Percentiles rank a stretch among this genome's conserved stretches.
Evolutionary conservation across 1,140 invertebrate species (phyloP).

Genomic region (Coelopa frigida): DNA sequence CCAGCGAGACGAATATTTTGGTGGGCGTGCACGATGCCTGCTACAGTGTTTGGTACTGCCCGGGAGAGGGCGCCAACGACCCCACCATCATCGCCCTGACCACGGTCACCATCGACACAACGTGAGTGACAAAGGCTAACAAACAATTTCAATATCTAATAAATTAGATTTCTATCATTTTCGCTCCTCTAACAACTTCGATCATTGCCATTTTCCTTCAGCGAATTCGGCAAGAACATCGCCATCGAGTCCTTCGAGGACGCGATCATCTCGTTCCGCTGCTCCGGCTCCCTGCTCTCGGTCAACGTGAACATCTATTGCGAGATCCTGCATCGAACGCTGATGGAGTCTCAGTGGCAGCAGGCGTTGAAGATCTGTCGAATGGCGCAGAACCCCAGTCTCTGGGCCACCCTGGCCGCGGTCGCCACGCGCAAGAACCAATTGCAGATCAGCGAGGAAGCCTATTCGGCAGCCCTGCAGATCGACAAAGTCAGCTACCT

Average conservation of each 20-base stretch:
- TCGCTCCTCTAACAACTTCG: not conserved
- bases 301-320: constrained; percentile 36
- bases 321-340: constrained; percentile 34
- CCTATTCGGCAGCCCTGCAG: constrained; percentile 83
- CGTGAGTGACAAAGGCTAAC: constrained; percentile 52
- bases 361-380: constrained; percentile 37
- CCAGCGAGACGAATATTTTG: constrained; percentile 74
- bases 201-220: constrained; percentile 15
- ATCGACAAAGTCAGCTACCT: constrained; percentile 86
- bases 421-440: constrained; percentile 71
- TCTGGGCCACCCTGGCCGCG: constrained; percentile 84
- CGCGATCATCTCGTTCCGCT: constrained; percentile 45
- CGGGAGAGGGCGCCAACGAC: constrained; percentile 67
- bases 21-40: constrained; percentile 74
- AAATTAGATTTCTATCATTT: no score
- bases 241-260: constrained; percentile 72
- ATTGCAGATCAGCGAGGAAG: constrained; percentile 77
- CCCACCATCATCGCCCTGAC: constrained; percentile 54
- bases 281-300: constrained; percentile 31
- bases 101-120: constrained; percentile 46
- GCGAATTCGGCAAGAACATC: constrained; percentile 57
- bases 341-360: constrained; percentile 38
- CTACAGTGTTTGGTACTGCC: constrained; percentile 81
- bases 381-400: constrained; percentile 56
- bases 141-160: constrained; percentile 12